Percentiles rank a stretch among this genome's conserved stretches.
phyloP scores from a whole-genome alignment of 1,140 invertebrate species.

The Rhopalosiphum padi region DNA sequence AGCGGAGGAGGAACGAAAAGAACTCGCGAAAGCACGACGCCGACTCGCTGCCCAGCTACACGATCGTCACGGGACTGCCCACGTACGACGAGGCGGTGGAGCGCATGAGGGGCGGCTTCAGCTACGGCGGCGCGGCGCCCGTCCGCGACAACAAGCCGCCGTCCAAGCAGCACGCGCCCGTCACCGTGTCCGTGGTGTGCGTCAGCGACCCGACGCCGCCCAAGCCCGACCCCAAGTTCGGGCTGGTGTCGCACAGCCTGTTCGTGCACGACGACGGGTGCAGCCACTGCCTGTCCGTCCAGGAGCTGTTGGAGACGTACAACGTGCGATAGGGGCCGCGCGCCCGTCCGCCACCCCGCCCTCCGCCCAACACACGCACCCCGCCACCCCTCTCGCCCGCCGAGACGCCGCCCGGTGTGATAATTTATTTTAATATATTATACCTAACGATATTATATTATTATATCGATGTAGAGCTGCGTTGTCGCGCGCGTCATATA shows the following conservation, averaged over 20 bases:
- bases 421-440: background rate
- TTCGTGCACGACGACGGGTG: constrained; percentile 35
- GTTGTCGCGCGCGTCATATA: too few species aligned
- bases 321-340: constrained; percentile 11
- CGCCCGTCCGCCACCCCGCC: background rate
- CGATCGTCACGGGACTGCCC: constrained; percentile 70
- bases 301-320: constrained; percentile 50
- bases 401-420: background rate
- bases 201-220: background rate
- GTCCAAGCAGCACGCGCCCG: background rate
- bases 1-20: constrained; percentile 34
- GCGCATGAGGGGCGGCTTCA: constrained; percentile 63
- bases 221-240: constrained; percentile 4
- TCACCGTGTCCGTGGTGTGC: background rate
- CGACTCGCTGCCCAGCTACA: constrained; percentile 70
- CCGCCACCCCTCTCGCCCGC: background rate
- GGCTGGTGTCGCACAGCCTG: constrained; percentile 36
- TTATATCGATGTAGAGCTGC: too few species aligned
- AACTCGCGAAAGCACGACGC: constrained; percentile 61
- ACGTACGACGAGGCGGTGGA: constrained; percentile 71
- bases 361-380: background rate
- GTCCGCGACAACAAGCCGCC: background rate
- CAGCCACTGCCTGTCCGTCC: constrained; percentile 51
- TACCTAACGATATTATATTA: too few species aligned
- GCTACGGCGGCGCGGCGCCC: background rate